A percentile compares a stretch with the other conserved stretches of the same genome.
These are phyloP conservation scores for Elanus axillaris DNA, from an alignment of 2,113 vertebrate genomes.

Conservation along the genomic window DNA sequence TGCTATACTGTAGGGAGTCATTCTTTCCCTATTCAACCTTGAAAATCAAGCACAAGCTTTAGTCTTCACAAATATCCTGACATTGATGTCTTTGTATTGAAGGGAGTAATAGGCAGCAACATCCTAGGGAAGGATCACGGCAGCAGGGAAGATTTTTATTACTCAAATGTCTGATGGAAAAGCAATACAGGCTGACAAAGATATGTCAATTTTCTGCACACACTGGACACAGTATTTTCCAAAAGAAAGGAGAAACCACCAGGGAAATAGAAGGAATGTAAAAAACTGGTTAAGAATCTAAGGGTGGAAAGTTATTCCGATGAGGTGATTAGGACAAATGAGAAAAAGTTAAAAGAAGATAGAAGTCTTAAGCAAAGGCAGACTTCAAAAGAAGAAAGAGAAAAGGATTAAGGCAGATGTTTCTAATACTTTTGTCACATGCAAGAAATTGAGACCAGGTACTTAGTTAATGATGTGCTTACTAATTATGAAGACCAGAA, in stretches of 20 bases:
- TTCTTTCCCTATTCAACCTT: slow-evolving; percentile 3
- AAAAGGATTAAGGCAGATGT: not conserved
- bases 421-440: not conserved
- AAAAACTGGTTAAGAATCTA: not conserved
- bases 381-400: not conserved
- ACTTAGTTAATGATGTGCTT: not conserved
- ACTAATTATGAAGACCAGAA: not conserved
- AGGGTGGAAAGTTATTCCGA: not conserved
- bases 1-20: not conserved
- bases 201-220: not conserved
- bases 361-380: not conserved
- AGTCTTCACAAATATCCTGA: not conserved
- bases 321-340: not conserved
- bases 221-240: not conserved
- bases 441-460: not conserved
- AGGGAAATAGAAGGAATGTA: not conserved
- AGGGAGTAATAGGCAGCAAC: not conserved
- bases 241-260: not conserved
- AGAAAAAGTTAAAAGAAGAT: not conserved
- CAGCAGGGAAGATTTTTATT: not conserved
- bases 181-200: not conserved
- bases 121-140: not conserved
- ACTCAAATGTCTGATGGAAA: not conserved
- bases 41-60: not conserved
- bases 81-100: not conserved